Base-by-base conservation (phyloP, 1,140 invertebrate species). In the Ceratina australensis region DNA sequence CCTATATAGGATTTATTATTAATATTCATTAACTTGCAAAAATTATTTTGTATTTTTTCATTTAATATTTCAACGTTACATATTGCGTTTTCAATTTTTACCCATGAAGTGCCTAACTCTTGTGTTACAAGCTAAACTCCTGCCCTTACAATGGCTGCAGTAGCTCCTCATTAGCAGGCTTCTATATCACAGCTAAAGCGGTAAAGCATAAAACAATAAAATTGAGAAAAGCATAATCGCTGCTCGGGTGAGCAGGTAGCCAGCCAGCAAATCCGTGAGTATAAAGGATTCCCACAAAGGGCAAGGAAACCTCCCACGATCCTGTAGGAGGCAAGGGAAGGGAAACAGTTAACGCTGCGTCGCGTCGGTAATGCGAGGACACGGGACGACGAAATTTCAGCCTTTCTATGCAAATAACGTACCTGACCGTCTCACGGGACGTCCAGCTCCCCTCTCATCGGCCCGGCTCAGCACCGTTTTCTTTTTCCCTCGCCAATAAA, bases 401-500 rank as follows among this genome's bases (percentile, higher is more conserved):
- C 74, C 84, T 87, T 86, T 87, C 85, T 82, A 88, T 88, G 85
- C 85, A 87, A 88, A 88, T 88, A 84, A 16, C 78, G 12, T 80
- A 78, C 79, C 79, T 80, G 72, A 42, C 20, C 47, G 74, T 80
- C 82, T 63, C 72, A 49, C 57, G 33, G 59, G 60, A 13, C 65
- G 24, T 24, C 2, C 50, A n/a, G n/a, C n/a, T n/a, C n/a, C n/a
- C n/a, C n/a, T n/a, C n/a, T n/a, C n/a, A n/a, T 49, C 42, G 74
- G 56, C 52, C 67, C 60, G 80, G 78, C 71, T 85, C 83, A 80
- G 77, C 79, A 79, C 71, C 65, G 63, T 81, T 79, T 76, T 72
- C 82, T 79, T 81, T 69, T 84, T 87, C 84, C 81, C 82, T 86
- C 85, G 68, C 81, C 86, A 89, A 91, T 91, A 92, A 91, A 89